Evolutionary conservation across 1,140 invertebrate genomes (phyloP), one percentile per base, ranked within the genome.

Genomic region (Procambarus clarkii): DNA sequence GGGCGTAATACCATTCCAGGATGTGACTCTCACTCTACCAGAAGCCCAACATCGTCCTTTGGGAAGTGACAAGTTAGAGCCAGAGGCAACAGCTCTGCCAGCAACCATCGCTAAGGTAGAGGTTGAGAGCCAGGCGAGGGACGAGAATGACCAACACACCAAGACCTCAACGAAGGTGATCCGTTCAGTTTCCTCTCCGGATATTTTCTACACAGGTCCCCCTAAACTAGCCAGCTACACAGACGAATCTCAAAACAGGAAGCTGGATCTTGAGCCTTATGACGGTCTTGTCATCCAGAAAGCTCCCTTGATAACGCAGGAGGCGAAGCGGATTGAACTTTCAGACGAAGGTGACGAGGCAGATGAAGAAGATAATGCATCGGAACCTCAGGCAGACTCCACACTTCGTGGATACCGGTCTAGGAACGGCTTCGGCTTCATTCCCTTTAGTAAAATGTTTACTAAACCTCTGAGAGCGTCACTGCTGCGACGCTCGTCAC

Each of bases 401-500:
- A 81, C 2, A 81, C 86, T 58, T 2, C 78, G 64, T 3, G 86
- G 86, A 5, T 88, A 88, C 48, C 71, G 44, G 60, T 34, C 86
- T 11, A 81, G 48, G 54, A 48, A 81, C 9, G 86, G 86, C 60
- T 48, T 54, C 46, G 50, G 60, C 8, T 88, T 88, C 79, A 48
- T 88, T 58, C 86, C 86, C 21, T 88, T 88, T 48, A 88, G 79
- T 13, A 88, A 81, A 54, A 77, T 88, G n/a, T 88, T 88, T 54
- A 88, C 86, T 13, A 88, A 88, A 24, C 86, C 86, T 2, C 54
- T 11, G 2, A 74, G 24, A 74, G 9, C 48, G 21, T 18, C 79
- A 69, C 24, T 45, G 3, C 45, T 64, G 11, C 24, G 83, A 44
- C 69, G 69, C 8, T 48, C 83, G 15, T 85, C 83, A 45, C 11